A percentile compares a stretch with the other conserved stretches of the same genome.
Conservation (phyloP, 53 echinoderm and acorn worm genomes). For the Hippasteria phrygiana region DNA sequence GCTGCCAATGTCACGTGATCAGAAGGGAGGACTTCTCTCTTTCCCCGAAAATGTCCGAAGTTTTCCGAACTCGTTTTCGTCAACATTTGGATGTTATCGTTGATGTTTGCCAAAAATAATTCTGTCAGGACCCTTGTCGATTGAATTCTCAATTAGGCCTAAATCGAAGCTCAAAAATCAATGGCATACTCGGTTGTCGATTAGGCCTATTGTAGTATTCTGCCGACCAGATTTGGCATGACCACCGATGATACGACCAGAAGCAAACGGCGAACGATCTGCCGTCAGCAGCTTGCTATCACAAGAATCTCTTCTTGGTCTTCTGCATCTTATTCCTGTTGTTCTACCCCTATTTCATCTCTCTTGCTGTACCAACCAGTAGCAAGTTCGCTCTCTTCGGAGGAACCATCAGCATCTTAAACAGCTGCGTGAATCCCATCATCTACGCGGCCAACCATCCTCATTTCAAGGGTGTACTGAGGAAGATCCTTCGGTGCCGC, state of each 20-base stretch:
- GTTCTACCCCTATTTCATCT: slow-evolving; percentile 57
- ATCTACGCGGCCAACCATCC: slow-evolving; percentile 57
- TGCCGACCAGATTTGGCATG: not conserved
- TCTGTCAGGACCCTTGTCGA: no score
- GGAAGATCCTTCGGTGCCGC: slow-evolving; percentile 39
- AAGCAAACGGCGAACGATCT: slow-evolving; percentile 8
- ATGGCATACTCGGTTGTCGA: no score
- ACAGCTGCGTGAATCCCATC: slow-evolving; percentile 38
- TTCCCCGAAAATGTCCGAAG: no score
- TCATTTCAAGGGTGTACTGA: slow-evolving; percentile 52
- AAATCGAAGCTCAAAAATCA: no score
- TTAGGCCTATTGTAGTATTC: no score
- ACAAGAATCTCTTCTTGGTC: slow-evolving; percentile 68
- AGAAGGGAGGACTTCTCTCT: no score
- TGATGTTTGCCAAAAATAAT: no score
- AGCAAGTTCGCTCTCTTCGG: slow-evolving; percentile 49
- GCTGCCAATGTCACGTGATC: no score
- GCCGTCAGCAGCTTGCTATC: slow-evolving; percentile 58
- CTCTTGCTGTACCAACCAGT: slow-evolving; percentile 26
- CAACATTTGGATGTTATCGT: no score
- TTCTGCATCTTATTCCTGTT: slow-evolving; percentile 53
- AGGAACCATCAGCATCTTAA: slow-evolving; percentile 45
- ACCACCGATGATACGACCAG: not conserved
- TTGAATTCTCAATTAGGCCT: no score
- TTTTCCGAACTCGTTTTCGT: no score